A percentile compares a stretch with the other conserved stretches of the same genome.
Conservation (phyloP, 2,113 vertebrate species). For the Silurus glanis region DNA sequence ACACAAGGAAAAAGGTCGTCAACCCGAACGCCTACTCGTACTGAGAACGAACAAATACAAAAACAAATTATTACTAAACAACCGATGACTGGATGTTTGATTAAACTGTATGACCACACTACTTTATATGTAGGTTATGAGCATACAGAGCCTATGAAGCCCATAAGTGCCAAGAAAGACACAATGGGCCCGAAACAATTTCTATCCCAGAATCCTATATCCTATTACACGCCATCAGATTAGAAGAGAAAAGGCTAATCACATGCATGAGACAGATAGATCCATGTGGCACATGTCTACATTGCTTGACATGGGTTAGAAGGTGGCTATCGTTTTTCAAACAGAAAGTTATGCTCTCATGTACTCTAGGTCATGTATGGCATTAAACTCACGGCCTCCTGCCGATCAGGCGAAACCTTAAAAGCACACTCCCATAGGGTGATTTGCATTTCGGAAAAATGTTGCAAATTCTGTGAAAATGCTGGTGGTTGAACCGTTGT, state of each 20-base stretch:
- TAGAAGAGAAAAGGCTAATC: neutral
- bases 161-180: neutral
- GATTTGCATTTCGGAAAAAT: slow-evolving; percentile 16
- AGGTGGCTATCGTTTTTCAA: neutral
- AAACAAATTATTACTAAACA: neutral
- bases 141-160: neutral
- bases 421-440: neutral
- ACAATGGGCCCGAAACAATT: neutral
- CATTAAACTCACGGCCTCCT: neutral
- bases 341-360: neutral
- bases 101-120: neutral
- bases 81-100: neutral
- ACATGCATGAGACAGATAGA: neutral
- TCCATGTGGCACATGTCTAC: neutral
- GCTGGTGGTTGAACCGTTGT: neutral
- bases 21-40: neutral
- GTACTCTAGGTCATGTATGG: too few relatives aligned
- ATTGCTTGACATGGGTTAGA: neutral
- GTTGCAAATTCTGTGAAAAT: slow-evolving; percentile 11
- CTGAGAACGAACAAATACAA: neutral
- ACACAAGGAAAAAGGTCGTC: neutral
- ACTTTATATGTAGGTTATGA: neutral
- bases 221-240: neutral
- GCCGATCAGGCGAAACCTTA: neutral
- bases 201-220: neutral